These are phyloP conservation scores for Pollenia amentaria DNA, from an alignment of 2,888 invertebrate species.

Conservation along the genomic window DNA sequence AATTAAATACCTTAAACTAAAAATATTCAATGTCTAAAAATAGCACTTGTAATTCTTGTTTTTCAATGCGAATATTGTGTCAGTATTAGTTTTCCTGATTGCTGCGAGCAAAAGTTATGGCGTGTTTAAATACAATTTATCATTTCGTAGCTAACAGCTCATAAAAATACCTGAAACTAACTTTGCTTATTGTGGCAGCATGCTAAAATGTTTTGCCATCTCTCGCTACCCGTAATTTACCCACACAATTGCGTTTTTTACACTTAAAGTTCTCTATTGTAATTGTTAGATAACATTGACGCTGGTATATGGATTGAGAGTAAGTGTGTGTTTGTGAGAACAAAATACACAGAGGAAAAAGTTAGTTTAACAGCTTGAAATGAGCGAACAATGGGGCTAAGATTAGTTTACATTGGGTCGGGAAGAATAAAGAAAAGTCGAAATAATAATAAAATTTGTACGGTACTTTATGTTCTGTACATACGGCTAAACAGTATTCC, in stretches of 20 bases:
- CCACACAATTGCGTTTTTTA: not conserved
- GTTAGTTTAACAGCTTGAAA: conserved; percentile 12
- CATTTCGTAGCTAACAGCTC: conserved; percentile 66
- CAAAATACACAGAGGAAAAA: not conserved
- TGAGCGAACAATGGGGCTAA: conserved; percentile 12
- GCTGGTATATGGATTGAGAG: not conserved
- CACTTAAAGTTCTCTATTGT: not conserved
- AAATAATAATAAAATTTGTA: no score
- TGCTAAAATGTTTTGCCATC: conserved; percentile 30
- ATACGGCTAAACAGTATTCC: no score
- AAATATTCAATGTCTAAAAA: conserved; percentile 10
- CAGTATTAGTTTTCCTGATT: conserved; percentile 14
- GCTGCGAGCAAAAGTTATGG: conserved; percentile 35
- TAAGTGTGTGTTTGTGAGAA: not conserved
- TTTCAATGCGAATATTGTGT: not conserved
- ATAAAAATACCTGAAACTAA: conserved; percentile 68
- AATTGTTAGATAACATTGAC: conserved; percentile 27
- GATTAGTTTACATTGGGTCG: no score
- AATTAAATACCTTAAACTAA: not conserved
- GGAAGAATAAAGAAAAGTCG: no score
- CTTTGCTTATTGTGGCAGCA: conserved; percentile 51
- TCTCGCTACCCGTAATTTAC: not conserved
- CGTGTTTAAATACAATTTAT: conserved; percentile 68
- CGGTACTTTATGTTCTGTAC: no score
- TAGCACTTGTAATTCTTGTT: conserved; percentile 18